Percentiles rank a stretch among this genome's conserved stretches.
phyloP scores from a whole-genome alignment of 2,888 invertebrate species.

The Cosmopolites sordidus region DNA sequence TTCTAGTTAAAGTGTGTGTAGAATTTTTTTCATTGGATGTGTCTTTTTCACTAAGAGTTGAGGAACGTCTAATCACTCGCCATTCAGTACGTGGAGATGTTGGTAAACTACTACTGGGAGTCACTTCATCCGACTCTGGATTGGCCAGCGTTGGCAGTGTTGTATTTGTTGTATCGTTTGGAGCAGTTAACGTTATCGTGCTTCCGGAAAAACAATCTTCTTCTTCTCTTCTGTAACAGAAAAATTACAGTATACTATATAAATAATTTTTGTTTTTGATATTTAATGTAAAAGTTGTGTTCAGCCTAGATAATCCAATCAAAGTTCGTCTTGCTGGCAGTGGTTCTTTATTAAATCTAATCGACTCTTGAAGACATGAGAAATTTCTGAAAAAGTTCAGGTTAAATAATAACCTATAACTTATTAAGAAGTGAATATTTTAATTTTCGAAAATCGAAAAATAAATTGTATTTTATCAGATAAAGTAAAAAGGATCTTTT shows the following conservation, averaged over 20 bases:
- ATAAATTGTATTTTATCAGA: no score
- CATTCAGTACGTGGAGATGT: conserved; percentile 34
- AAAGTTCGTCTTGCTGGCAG: no score
- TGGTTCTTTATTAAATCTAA: no score
- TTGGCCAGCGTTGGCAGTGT: conserved; percentile 30
- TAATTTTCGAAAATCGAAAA: no score
- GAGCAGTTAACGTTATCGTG: conserved; percentile 43
- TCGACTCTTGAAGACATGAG: no score
- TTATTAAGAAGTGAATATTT: no score
- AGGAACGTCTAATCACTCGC: conserved; percentile 27
- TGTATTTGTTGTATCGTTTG: conserved; percentile 34
- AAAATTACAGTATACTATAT: background rate
- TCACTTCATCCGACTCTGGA: conserved; percentile 38
- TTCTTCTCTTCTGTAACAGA: conserved; percentile 36
- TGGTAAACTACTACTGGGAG: conserved; percentile 37
- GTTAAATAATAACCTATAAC: no score
- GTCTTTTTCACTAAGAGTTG: conserved; percentile 42
- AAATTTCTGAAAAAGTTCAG: no score
- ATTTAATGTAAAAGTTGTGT: no score
- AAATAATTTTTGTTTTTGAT: background rate
- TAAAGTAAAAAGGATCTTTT: no score
- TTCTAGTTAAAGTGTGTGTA: conserved; percentile 19
- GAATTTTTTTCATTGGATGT: conserved; percentile 38
- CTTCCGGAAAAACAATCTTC: conserved; percentile 43
- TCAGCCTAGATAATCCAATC: no score